Evolutionary conservation across 2,888 invertebrate species (phyloP).

Genomic region (Drosophila phalerata): DNA sequence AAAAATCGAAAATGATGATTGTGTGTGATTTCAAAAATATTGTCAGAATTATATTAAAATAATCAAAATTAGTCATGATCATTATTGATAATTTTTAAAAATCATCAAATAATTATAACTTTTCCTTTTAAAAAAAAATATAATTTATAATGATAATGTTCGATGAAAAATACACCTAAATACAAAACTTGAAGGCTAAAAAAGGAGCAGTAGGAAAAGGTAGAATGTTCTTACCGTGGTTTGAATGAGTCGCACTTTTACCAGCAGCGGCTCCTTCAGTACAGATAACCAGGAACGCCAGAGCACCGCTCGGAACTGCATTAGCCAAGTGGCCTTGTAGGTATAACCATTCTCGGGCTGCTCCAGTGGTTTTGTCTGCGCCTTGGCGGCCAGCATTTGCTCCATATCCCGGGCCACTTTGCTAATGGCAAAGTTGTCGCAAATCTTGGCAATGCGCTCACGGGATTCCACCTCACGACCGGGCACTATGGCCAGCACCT

Average conservation of each 20-base stretch:
- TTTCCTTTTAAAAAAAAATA: no score
- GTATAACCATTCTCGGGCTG: slow-evolving; percentile 87
- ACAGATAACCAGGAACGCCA: slow-evolving; percentile 96
- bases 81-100: no score
- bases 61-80: no score
- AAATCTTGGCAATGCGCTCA: slow-evolving; percentile 91
- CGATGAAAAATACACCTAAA: no score
- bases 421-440: slow-evolving; percentile 89
- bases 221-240: slow-evolving; percentile 90
- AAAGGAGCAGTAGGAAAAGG: neutral
- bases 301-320: slow-evolving; percentile 94
- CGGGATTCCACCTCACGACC: slow-evolving; percentile 93
- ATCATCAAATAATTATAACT: no score
- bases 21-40: no score
- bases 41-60: no score
- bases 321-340: slow-evolving; percentile 91
- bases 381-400: slow-evolving; percentile 71
- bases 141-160: no score
- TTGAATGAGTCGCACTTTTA: slow-evolving; percentile 95
- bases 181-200: neutral
- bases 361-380: slow-evolving; percentile 83
- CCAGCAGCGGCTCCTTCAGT: slow-evolving; percentile 95
- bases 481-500: slow-evolving; percentile 94
- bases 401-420: slow-evolving; percentile 84
- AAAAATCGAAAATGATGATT: no score